These are phyloP conservation scores for Clarias laeviceps DNA, from an alignment of 2,797 vertebrate species.

Conservation along the genomic window DNA sequence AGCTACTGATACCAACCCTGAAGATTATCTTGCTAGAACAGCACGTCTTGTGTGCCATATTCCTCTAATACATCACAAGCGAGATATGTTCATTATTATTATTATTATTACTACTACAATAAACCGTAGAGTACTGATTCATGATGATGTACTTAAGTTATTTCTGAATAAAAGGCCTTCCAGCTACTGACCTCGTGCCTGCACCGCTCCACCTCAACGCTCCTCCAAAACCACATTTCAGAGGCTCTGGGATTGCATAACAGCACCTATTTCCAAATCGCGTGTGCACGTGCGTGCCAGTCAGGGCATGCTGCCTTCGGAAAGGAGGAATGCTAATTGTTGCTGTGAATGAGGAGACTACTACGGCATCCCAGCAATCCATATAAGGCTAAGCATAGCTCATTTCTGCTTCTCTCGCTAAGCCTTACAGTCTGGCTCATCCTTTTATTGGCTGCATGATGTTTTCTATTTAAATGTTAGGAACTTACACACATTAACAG, in stretches of 20 bases:
- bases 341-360: constrained; percentile 42
- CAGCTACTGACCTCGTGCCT: not conserved
- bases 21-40: not conserved
- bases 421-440: not conserved
- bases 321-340: constrained; percentile 45
- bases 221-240: constrained; percentile 9
- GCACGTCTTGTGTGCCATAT: not conserved
- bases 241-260: too few species aligned
- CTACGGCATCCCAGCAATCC: constrained; percentile 49
- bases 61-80: not conserved
- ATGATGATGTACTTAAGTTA: not conserved
- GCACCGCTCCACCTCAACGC: constrained; percentile 2
- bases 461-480: not conserved
- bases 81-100: too few species aligned
- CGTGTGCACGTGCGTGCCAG: constrained; percentile 1
- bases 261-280: not conserved
- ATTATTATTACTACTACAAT: not conserved
- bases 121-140: not conserved
- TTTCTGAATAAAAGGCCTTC: not conserved
- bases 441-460: not conserved
- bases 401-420: not conserved
- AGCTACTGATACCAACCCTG: not conserved
- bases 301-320: constrained; percentile 26
- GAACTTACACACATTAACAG: not conserved
- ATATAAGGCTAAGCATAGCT: constrained; percentile 42